A percentile compares a stretch with the other conserved stretches of the same genome.
Evolutionary conservation across 2,888 invertebrate species (phyloP).

Genomic region (Pristionchus arcanus): DNA sequence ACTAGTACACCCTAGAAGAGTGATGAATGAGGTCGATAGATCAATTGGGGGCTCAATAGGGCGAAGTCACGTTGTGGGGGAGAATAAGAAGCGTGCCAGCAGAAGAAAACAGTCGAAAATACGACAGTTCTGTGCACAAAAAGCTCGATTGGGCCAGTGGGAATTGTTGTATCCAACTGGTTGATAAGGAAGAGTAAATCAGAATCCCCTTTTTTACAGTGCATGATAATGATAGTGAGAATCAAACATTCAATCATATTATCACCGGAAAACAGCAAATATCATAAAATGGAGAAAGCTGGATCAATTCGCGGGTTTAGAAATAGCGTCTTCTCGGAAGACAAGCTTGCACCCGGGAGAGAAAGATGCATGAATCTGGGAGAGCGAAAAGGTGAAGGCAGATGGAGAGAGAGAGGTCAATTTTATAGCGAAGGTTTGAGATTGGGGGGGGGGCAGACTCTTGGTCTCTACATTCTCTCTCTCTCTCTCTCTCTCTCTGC

Average conservation of each 20-base stretch:
- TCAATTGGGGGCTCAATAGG: neutral
- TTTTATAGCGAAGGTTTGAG: slow-evolving; percentile 40
- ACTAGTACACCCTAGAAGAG: neutral
- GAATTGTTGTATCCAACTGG: neutral
- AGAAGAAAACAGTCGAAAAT: neutral
- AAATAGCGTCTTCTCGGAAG: slow-evolving; percentile 8
- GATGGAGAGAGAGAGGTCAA: slow-evolving; percentile 39
- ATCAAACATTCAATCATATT: no score
- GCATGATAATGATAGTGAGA: neutral
- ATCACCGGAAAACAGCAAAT: neutral
- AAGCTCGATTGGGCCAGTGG: neutral
- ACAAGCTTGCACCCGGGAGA: neutral
- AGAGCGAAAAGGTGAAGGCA: slow-evolving; percentile 46
- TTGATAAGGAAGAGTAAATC: neutral
- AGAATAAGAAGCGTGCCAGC: neutral
- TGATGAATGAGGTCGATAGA: neutral
- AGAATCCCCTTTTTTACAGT: neutral
- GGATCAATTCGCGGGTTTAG: neutral
- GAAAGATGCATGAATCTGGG: slow-evolving; percentile 30
- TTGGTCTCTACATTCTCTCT: slow-evolving; percentile 40
- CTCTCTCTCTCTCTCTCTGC: slow-evolving; percentile 24
- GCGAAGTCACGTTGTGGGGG: neutral
- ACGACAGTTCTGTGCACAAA: neutral
- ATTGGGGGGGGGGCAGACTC: slow-evolving; percentile 5
- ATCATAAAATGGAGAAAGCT: neutral